Base-by-base conservation (phyloP, 2,888 invertebrate genomes). In the Spodoptera picta region DNA sequence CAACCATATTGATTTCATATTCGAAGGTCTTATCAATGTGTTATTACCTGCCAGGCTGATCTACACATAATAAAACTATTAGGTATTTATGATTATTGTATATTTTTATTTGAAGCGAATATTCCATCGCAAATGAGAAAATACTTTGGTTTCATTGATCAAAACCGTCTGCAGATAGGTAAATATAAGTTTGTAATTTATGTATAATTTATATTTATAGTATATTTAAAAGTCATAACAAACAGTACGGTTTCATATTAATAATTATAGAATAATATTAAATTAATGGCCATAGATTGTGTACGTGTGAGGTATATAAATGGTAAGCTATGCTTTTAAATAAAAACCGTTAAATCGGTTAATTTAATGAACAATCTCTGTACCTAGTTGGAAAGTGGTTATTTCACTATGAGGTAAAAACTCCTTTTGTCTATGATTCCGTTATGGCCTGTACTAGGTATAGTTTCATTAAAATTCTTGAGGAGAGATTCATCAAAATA, bases 251-350 rank as follows among this genome's bases (percentile, higher is more conserved):
- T 60, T 72, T 63, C 60, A 57, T 56, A 53, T 58, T 49, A 64
- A 49, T 60, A 65, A 53, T 60, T 63, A 63, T 62, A 65, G 43
- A 67, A 41, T 67, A 61, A 73, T 67, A 62, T 53, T 63, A 57
- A 73, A 71, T 58, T 62, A 56, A 82, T 66, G 76, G 83, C 83
- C 83, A 83, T 83, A 81, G 73, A 71, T 71, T 79, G 75, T 75
- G 73, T 78, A 80, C 68, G 69, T 68, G 58, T 70, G 73, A 67
- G 69, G 47, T 60, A 61, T 65, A 60, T 74, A 69, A 65, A 67
- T 64, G 60, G 46, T 64, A 53, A 59, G 55, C 51, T 54, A 46
- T 51, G 46, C 12, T 53, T 36, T 52, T 57, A 27, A 36, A 42
- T 46, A 31, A 49, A 9, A 23, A 59, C 41, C 49, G 56, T 43